phyloP scores from a whole-genome alignment of 2,888 invertebrate genomes.

The Leuctra nigra region DNA sequence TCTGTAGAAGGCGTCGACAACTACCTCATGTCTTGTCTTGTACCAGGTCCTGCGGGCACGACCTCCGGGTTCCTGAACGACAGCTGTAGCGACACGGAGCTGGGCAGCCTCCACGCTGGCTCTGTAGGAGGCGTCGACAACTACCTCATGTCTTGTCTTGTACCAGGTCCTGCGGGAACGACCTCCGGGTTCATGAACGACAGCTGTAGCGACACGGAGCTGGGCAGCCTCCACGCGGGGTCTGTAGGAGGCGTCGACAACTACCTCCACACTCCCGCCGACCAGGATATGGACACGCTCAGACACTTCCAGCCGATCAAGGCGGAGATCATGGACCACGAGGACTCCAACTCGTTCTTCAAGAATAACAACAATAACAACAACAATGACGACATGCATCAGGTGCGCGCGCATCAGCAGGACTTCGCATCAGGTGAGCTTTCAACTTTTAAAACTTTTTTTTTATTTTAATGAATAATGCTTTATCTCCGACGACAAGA shows the following conservation, averaged over 20 bases:
- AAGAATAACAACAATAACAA: constrained; percentile 15
- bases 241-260: constrained; percentile 16
- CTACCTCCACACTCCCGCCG: constrained; percentile 18
- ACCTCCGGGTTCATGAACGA: constrained; percentile 41
- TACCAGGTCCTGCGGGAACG: constrained; percentile 3
- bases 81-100: constrained; percentile 46
- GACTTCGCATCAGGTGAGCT: constrained; percentile 20
- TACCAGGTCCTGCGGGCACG: constrained; percentile 11
- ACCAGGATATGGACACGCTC: constrained; percentile 19
- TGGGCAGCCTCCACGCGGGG: constrained; percentile 33
- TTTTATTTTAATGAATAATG: no score
- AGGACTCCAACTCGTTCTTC: constrained; percentile 31
- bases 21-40: no score
- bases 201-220: constrained; percentile 46
- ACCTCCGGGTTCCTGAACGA: constrained; percentile 41
- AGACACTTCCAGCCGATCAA: constrained; percentile 41
- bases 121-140: constrained; percentile 17
- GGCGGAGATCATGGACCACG: constrained; percentile 41
- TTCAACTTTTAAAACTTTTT: no score
- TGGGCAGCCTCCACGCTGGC: constrained; percentile 33
- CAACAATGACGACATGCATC: constrained; percentile 25
- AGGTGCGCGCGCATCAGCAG: constrained; percentile 17
- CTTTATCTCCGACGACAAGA: no score
- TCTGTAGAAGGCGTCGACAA: constrained; percentile 15
- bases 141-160: no score